Percentiles rank a stretch among this genome's conserved stretches.
Evolutionary conservation across 2,797 vertebrate species (phyloP).

Genomic region (Pangasius krempfi): DNA sequence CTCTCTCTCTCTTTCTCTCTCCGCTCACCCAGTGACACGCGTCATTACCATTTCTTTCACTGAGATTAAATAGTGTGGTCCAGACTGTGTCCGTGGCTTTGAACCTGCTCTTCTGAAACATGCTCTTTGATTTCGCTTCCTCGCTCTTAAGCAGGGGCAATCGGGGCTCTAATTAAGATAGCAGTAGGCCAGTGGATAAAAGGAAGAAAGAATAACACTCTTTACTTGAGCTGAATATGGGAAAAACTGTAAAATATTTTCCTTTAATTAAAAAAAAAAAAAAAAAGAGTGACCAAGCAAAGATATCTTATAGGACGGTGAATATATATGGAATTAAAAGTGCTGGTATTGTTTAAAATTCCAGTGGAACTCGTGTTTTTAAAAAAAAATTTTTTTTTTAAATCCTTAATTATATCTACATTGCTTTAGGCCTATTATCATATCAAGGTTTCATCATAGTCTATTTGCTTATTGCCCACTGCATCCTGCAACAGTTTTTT

Average conservation of each 20-base stretch:
- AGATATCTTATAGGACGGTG: conserved; percentile 24
- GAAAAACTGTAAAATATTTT: conserved; percentile 27
- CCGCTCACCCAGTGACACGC: conserved; percentile 76
- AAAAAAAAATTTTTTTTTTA: neutral
- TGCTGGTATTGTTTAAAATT: neutral
- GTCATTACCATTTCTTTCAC: conserved; percentile 80
- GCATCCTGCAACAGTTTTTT: conserved; percentile 32
- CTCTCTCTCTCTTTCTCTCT: conserved; percentile 42
- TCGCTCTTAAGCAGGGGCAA: conserved; percentile 75
- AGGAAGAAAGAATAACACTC: conserved; percentile 45
- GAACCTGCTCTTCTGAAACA: conserved; percentile 78
- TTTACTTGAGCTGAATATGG: conserved; percentile 45
- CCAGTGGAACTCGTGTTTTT: neutral
- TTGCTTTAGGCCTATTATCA: conserved; percentile 18
- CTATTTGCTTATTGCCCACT: conserved; percentile 29
- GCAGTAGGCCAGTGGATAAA: conserved; percentile 61
- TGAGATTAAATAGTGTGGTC: conserved; percentile 76
- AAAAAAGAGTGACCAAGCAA: conserved; percentile 21
- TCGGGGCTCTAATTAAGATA: conserved; percentile 75
- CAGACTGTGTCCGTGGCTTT: conserved; percentile 76
- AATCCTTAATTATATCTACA: conserved; percentile 14
- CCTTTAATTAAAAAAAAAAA: conserved; percentile 33
- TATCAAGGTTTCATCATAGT: neutral
- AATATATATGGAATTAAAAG: neutral
- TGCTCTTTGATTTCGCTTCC: conserved; percentile 78